Evolutionary conservation across 2,797 vertebrate species (phyloP).

Genomic region (Chloroceryle amazona): DNA sequence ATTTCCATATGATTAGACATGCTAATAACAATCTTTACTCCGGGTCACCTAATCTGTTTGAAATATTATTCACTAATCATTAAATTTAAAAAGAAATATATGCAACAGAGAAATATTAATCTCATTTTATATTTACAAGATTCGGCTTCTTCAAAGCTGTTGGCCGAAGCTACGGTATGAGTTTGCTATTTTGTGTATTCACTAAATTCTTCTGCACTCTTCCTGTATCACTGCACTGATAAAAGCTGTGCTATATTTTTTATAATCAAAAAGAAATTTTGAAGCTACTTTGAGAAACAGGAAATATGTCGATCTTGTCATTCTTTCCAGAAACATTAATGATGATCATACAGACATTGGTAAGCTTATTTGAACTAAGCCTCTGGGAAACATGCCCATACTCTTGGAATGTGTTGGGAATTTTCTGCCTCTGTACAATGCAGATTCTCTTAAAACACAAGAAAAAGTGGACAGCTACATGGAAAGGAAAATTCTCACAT

Average conservation of each 20-base stretch:
- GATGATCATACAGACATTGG: not conserved
- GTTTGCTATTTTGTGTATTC: not conserved
- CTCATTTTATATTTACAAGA: constrained; percentile 44
- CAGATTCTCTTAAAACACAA: not conserved
- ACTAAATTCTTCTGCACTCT: not conserved
- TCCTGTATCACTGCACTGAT: not conserved
- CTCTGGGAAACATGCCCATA: not conserved
- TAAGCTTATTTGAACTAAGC: not conserved
- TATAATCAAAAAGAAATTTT: not conserved
- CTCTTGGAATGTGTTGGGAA: not conserved
- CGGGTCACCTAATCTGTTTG: constrained; percentile 64
- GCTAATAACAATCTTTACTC: constrained; percentile 67
- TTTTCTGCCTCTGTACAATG: not conserved
- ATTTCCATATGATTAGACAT: constrained; percentile 68
- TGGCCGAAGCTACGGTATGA: not conserved
- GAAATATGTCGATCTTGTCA: not conserved
- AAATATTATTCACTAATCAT: constrained; percentile 48
- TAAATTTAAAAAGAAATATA: constrained; percentile 44
- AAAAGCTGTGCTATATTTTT: not conserved
- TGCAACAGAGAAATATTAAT: constrained; percentile 31
- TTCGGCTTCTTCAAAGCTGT: constrained; percentile 1
- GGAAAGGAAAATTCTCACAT: not conserved
- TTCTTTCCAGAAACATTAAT: not conserved
- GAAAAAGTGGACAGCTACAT: not conserved
- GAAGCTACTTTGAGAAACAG: not conserved